Conservation (phyloP, 2,888 invertebrate species). For the Chrysolina oricalcia region DNA sequence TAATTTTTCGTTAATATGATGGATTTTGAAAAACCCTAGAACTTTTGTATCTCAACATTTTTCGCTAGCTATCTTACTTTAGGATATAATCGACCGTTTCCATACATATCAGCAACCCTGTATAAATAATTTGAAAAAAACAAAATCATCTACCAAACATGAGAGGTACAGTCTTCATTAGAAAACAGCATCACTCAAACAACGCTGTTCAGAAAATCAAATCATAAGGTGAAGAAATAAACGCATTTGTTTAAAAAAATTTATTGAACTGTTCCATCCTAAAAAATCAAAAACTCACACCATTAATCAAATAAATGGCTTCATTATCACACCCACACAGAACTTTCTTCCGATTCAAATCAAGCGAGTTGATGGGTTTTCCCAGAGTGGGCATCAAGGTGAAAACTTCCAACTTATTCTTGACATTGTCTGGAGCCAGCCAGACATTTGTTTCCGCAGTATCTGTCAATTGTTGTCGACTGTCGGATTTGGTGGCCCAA, state of each 20-base stretch:
- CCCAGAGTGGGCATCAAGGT: constrained; percentile 84
- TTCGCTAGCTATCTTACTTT: no score
- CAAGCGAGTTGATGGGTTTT: constrained; percentile 87
- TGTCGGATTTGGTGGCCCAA: constrained; percentile 81
- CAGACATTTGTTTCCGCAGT: constrained; percentile 74
- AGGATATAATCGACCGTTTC: no score
- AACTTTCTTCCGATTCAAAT: constrained; percentile 83
- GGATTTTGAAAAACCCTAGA: no score
- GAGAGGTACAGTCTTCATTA: no score
- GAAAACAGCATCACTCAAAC: no score
- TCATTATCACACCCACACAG: constrained; percentile 92
- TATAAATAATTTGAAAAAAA: no score
- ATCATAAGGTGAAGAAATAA: not conserved
- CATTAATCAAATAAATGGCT: constrained; percentile 87
- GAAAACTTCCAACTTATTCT: constrained; percentile 81
- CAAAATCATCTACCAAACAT: no score
- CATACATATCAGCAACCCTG: no score
- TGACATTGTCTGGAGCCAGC: constrained; percentile 81
- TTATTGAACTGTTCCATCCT: not conserved
- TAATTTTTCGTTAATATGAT: no score
- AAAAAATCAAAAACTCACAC: constrained; percentile 68
- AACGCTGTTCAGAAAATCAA: no score
- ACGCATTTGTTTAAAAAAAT: not conserved
- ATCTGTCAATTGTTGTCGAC: constrained; percentile 45
- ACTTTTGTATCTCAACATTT: no score